These are phyloP conservation scores for Semicossyphus pulcher DNA, from an alignment of 2,113 vertebrate species.

Conservation along the genomic window DNA sequence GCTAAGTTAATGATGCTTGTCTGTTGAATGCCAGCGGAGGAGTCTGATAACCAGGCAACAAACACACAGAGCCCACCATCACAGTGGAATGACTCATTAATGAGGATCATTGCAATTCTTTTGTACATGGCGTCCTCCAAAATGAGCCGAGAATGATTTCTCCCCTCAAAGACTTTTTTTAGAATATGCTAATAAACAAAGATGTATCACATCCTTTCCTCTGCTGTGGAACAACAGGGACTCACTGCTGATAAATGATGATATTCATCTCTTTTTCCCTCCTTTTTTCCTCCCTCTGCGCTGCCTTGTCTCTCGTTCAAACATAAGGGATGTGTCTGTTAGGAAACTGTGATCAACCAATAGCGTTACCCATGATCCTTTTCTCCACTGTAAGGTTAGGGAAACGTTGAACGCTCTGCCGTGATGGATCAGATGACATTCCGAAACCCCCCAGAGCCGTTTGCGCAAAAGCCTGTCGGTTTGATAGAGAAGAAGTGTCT, in stretches of 20 bases:
- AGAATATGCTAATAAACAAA: conserved; percentile 57
- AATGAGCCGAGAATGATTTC: conserved; percentile 69
- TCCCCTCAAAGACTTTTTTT: conserved; percentile 1
- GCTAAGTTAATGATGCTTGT: conserved; percentile 63
- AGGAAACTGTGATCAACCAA: conserved; percentile 61
- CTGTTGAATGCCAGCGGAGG: conserved; percentile 54
- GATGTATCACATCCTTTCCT: conserved; percentile 41
- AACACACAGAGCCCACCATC: conserved; percentile 44
- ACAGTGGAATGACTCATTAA: conserved; percentile 63
- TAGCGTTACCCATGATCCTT: conserved; percentile 53
- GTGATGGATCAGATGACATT: conserved; percentile 73
- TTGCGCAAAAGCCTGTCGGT: conserved; percentile 48
- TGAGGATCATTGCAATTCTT: conserved; percentile 43
- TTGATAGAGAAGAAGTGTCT: conserved; percentile 53
- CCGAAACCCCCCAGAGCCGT: conserved; percentile 64
- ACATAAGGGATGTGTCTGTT: conserved; percentile 18
- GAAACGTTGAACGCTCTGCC: conserved; percentile 51
- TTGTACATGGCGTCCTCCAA: conserved; percentile 50
- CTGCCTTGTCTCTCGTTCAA: conserved; percentile 17
- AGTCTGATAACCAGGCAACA: conserved; percentile 65
- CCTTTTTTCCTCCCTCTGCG: neutral
- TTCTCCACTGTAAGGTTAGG: conserved; percentile 48
- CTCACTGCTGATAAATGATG: conserved; percentile 48
- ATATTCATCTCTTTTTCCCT: conserved; percentile 45
- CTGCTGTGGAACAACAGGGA: conserved; percentile 26